Base-by-base conservation (phyloP, 1,140 invertebrate species). In the Nasonia longicornis region DNA sequence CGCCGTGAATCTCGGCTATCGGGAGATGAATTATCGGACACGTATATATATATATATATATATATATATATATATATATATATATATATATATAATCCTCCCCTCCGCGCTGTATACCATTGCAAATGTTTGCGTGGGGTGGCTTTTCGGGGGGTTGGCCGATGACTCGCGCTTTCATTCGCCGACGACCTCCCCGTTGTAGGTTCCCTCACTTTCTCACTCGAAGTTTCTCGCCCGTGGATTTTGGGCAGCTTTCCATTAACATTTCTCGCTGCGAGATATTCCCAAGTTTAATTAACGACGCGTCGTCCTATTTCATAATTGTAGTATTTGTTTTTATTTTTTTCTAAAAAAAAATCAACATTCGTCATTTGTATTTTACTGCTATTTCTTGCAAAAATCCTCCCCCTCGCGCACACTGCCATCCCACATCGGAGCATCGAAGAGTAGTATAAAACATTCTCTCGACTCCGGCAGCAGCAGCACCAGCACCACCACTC, bases 121-220 rank as follows among this genome's bases (percentile, higher is more conserved):
- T 48, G 45, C 45, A 16, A 48, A 48, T 48, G 45, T 48, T 16
- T 48, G 20, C 3, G 7, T 20, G 26, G 76, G 64, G 75, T 66
- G 20, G 75, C 35, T 45, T 77, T 67, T 31, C 64, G 38, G 35
- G 14, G 22, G 67, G 67, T 45, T 71, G 58, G 63, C 64, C 12
- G 58, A 66, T 79, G 52, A 73, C 70, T 79, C 35, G 69, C 14
- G 14, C 26, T 26, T 66, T 74, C 52, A 20, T 71, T 58, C 77
- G 63, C 45, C 45, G 29, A 29, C 83, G 81, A 58, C 83, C 74
- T 83, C 85, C 72, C 35, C 71, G 8, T 58, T 38, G 0, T 35
- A 66, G 22, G 12, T 38, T 26, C 38, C 45, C 63, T 64, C 74
- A 42, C 31, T 74, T 1, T 26, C 26, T 26, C 26, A 2, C 72